Evolutionary conservation across 2,888 invertebrate species (phyloP).

Genomic region (Caenorhabditis sp.): DNA sequence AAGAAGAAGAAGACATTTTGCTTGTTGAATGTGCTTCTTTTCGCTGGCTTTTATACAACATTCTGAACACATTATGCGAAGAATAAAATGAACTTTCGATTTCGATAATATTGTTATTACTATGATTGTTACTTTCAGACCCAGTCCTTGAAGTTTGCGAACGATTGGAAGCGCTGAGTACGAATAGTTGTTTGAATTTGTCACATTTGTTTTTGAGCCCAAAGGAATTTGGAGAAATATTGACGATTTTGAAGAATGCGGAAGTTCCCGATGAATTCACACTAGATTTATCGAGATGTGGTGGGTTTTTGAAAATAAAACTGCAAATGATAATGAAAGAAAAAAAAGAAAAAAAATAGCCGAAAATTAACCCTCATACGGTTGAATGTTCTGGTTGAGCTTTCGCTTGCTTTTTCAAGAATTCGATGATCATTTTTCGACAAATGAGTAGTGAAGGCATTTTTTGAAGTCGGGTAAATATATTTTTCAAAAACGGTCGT

Average conservation of each 20-base stretch:
- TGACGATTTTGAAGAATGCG: not conserved
- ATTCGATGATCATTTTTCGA: no score
- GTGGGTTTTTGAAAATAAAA: not conserved
- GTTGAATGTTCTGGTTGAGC: no score
- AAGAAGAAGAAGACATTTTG: slow-evolving; percentile 1
- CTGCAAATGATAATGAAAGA: not conserved
- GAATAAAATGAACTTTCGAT: not conserved
- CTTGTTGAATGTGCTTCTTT: not conserved
- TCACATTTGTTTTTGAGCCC: slow-evolving; percentile 1
- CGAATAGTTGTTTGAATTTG: slow-evolving; percentile 9
- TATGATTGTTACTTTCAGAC: slow-evolving; percentile 13
- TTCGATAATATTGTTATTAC: not conserved
- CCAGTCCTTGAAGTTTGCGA: slow-evolving; percentile 15
- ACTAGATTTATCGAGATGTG: slow-evolving; percentile 1
- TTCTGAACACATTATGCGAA: slow-evolving; percentile 1
- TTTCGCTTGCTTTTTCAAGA: no score
- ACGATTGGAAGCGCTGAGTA: slow-evolving; percentile 10
- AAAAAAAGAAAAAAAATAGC: not conserved
- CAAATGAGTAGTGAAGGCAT: no score
- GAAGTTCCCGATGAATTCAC: not conserved
- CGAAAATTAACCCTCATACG: no score
- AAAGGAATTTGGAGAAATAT: not conserved
- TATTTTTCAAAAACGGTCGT: no score
- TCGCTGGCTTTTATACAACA: not conserved
- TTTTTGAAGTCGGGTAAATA: no score